Conservation (phyloP, 2,888 invertebrate species). For the Brachyptera risi region DNA sequence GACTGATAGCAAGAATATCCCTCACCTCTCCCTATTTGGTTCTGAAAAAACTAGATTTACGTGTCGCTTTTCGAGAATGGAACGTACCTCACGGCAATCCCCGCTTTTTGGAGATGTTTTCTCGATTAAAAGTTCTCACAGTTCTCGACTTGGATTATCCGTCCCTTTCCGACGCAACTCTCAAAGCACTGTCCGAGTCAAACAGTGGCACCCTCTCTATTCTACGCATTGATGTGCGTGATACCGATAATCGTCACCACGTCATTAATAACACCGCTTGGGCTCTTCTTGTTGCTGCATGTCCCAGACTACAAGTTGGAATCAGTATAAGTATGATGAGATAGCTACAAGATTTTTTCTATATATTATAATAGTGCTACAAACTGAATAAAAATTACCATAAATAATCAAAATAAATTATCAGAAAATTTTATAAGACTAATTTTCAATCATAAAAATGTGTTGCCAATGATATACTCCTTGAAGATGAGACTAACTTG, state of each 20-base stretch:
- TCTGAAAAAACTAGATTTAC: constrained; percentile 45
- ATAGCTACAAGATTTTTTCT: background rate
- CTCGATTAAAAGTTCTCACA: constrained; percentile 43
- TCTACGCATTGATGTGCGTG: constrained; percentile 46
- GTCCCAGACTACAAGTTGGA: constrained; percentile 46
- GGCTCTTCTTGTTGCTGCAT: constrained; percentile 43
- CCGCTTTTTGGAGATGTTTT: constrained; percentile 43
- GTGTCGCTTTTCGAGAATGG: constrained; percentile 47
- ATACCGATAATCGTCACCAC: constrained; percentile 46
- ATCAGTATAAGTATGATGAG: constrained; percentile 36
- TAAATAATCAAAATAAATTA: no score
- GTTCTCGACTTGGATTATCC: constrained; percentile 48
- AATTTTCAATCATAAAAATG: no score
- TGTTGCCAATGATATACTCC: no score
- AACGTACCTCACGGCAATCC: constrained; percentile 43
- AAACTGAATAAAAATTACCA: background rate
- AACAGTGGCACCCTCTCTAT: constrained; percentile 41
- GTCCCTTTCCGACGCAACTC: constrained; percentile 45
- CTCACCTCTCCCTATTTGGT: constrained; percentile 40
- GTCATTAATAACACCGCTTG: constrained; percentile 45
- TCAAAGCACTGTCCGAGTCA: constrained; percentile 44
- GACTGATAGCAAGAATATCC: constrained; percentile 44
- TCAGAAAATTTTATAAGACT: no score
- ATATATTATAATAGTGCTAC: background rate
- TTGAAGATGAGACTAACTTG: no score